Base-by-base conservation (phyloP, 2,113 vertebrate species). In the Eptesicus fuscus region DNA sequence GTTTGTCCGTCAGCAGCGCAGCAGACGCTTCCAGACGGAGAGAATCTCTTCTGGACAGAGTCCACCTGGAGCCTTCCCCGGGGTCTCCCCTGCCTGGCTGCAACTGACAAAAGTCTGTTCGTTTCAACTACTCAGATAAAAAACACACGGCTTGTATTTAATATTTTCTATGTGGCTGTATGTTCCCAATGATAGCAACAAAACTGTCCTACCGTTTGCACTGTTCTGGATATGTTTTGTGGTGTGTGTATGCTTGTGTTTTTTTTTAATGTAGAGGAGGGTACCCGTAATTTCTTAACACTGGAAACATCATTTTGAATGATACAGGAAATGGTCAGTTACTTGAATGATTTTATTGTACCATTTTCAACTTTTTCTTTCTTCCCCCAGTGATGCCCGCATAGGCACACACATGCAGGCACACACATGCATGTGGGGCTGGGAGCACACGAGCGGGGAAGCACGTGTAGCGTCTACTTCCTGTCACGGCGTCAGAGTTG, bases 91-190 rank as follows among this genome's bases (percentile, higher is more conserved):
- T 56, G 49, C 30, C 61, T 35, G 59, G 65, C 74, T 90, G 59
- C 71, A 61, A 84, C n/a, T 78, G 63, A 96, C 69, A 80, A 40
- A 89, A 69, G 35, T 91, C 88, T 88, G 65, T 93, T 92, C 37
- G 22, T 42, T 83, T 40, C 35, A 40, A 79, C 74, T n/a, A 17
- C n/a, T 63, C 82, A 74, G 30, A 59, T 79, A 76, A 83, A 42
- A 78, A 77, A 82, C 20, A 12, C 4, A 18, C 4, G 61, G 37
- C 56, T 86, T 90, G 84, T 65, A 44, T 65, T 92, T 35, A 90
- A 14, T 80, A 40, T 83, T 93, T 97, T 79, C 51, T 82, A 9
- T 67, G 47, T 79, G 80, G 61, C 63, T 87, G 18, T 79, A 82
- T 18, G 67, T 95, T 88, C 83, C 51, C 83, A 77, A 65, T 86